A percentile compares a stretch with the other conserved stretches of the same genome.
Conservation (phyloP, 2,888 invertebrate species). For the Dryococelus australis region DNA sequence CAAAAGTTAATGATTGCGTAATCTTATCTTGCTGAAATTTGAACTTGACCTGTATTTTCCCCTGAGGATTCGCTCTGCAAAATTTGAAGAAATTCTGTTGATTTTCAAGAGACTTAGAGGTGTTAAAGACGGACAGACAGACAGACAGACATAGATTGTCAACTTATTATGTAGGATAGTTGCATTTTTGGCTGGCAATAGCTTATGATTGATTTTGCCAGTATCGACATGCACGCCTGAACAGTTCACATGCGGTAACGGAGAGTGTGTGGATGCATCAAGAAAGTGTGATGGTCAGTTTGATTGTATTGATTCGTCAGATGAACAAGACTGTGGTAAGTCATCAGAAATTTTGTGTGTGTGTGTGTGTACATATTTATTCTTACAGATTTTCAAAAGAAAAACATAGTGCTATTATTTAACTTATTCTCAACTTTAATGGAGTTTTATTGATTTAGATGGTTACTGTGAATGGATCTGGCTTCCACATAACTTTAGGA, state of each 20-base stretch:
- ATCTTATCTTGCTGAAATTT: too few relatives aligned
- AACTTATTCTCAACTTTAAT: background rate
- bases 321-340: conserved; percentile 66
- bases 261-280: conserved; percentile 61
- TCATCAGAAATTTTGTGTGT: conserved; percentile 39
- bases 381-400: background rate
- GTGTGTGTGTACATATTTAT: background rate
- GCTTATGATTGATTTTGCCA: conserved; percentile 19
- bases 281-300: conserved; percentile 62
- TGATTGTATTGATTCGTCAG: conserved; percentile 67
- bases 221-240: conserved; percentile 54
- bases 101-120: too few relatives aligned
- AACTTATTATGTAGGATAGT: too few relatives aligned
- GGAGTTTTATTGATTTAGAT: too few relatives aligned
- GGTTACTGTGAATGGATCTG: too few relatives aligned
- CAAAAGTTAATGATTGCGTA: too few relatives aligned
- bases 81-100: too few relatives aligned
- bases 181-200: conserved; percentile 29
- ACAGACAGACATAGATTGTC: too few relatives aligned
- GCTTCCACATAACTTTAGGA: too few relatives aligned
- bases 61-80: too few relatives aligned
- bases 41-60: too few relatives aligned
- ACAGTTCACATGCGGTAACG: conserved; percentile 64
- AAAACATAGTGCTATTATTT: background rate
- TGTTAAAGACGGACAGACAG: too few relatives aligned